A percentile compares a stretch with the other conserved stretches of the same genome.
Conservation (phyloP, 2,888 invertebrate genomes). For the Dendrolimus pini region DNA sequence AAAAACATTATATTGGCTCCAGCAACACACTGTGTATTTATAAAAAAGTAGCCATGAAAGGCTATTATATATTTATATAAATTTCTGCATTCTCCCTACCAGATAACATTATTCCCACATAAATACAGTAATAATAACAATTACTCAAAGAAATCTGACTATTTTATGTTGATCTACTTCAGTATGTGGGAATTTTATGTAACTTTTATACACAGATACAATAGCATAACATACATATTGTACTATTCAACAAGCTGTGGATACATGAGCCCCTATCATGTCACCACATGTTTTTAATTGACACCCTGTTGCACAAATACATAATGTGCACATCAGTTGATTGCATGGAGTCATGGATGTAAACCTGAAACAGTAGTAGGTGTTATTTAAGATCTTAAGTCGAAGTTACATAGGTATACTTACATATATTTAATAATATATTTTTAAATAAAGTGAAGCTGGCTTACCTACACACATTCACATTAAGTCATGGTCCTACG, state of each 20-base stretch:
- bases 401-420: not conserved
- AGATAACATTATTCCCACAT: not conserved
- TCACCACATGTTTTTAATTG: slow-evolving; percentile 8
- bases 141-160: not conserved
- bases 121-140: not conserved
- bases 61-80: slow-evolving; percentile 2
- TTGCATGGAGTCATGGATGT: not conserved
- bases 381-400: not conserved
- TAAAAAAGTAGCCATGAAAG: slow-evolving; percentile 5
- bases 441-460: not conserved
- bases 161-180: not conserved
- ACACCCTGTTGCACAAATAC: slow-evolving; percentile 7
- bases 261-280: slow-evolving; percentile 6
- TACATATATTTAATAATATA: not conserved
- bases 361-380: not conserved
- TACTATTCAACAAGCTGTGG: slow-evolving; percentile 7
- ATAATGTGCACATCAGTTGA: slow-evolving; percentile 4
- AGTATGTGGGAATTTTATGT: not conserved
- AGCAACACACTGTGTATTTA: slow-evolving; percentile 3
- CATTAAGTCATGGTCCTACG: not conserved
- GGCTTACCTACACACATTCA: not conserved
- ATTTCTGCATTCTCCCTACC: slow-evolving; percentile 6
- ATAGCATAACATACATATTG: slow-evolving; percentile 4
- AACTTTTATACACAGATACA: not conserved
- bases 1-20: slow-evolving; percentile 3